Conservation (phyloP, 2,113 vertebrate genomes). For the Bubo bubo region DNA sequence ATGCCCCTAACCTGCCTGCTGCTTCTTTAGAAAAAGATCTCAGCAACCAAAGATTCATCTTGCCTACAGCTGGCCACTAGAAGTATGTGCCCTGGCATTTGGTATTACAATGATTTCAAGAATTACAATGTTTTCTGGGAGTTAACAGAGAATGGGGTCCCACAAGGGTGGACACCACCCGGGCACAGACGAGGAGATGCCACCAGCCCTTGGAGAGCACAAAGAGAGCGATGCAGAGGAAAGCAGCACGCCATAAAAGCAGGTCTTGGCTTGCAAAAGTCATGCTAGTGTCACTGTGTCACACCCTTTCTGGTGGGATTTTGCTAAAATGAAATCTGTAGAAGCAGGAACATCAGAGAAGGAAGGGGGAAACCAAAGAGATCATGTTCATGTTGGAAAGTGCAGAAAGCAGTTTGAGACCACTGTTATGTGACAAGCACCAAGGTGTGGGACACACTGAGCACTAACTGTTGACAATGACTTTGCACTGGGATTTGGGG, state of each 20-base stretch:
- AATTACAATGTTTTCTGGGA: not conserved
- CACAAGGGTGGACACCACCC: not conserved
- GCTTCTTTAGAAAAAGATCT: not conserved
- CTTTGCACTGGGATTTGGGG: not conserved
- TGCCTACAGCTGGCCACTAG: not conserved
- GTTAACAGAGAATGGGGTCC: not conserved
- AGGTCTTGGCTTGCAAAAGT: not conserved
- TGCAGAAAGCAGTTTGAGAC: not conserved
- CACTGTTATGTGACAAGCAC: not conserved
- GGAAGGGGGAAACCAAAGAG: not conserved
- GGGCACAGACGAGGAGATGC: not conserved
- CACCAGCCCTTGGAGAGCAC: not conserved
- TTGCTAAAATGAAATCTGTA: not conserved
- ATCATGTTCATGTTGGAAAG: not conserved
- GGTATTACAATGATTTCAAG: not conserved
- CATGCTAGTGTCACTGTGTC: not conserved
- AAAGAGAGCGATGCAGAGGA: not conserved
- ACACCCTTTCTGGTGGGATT: not conserved
- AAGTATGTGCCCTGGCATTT: not conserved
- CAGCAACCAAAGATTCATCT: not conserved
- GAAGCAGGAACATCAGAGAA: not conserved
- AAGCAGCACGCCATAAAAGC: not conserved
- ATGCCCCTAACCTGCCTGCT: not conserved
- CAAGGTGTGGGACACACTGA: not conserved
- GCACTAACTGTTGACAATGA: not conserved